Base-by-base conservation (phyloP, 1,140 invertebrate species). In the Helicoverpa armigera region DNA sequence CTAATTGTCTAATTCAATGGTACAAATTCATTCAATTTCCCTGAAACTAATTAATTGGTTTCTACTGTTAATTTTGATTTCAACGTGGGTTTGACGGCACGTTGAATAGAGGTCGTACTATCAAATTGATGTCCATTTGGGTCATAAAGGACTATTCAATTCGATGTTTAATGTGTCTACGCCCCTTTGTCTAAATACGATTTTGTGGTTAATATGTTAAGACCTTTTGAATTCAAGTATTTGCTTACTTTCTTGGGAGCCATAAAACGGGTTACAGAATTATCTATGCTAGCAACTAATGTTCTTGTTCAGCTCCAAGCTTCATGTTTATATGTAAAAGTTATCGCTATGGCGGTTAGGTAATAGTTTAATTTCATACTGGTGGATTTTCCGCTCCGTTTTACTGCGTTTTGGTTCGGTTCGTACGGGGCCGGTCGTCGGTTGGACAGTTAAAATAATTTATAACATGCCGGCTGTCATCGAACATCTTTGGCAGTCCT, bases 21-120 rank as follows among this genome's bases (percentile, higher is more conserved):
- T 53, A 29, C 48, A 13, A 54, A 50, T 70, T n/a, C 29, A 73
- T 54, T 43, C 53, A 43, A 73, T 73, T 73, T 58, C 9, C 43
- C 70, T 14, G 29, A 73, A 73, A 73, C 31, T 53, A 73, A 73
- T 73, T 73, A 73, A 56, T 73, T 43, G 70, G 31, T 73, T 58
- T 54, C 69, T 16, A 48, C 23, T 56, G 70, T 73, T 73, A 56
- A 73, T 73, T 73, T 58, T 58, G 70, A 73, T 73, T 73, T 54
- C 35, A 53, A 18, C 35, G 29, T 13, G 53, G 53, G 14, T 73
- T 73, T 73, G 29, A 56, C 70, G 53, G 16, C 53, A 2, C 7
- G 51, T 29, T 53, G 23, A 73, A 73, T 56, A 14, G 14, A n/a
- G 53, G 53, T 73, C n/a, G 29, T 7, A 10, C 70, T 35, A 18